Evolutionary conservation across 2,113 vertebrate species (phyloP), one percentile per base, ranked within the genome.

Genomic region (Sinocyclocheilus maitianheensis): DNA sequence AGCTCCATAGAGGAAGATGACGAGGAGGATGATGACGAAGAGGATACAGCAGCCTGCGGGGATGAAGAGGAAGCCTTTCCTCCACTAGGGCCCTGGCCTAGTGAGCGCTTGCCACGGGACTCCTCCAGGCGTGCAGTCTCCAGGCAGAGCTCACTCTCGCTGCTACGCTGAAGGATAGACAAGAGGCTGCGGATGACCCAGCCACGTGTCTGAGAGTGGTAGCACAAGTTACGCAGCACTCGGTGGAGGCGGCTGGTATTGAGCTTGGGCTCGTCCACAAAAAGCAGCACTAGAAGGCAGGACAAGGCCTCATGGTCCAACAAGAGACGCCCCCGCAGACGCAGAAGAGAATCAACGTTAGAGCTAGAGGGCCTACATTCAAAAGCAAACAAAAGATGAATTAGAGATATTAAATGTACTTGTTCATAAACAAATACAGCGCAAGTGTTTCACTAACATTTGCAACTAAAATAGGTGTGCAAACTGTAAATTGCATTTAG

Each of bases 131-230:
- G 96, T 0, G 97, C 92, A 3, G 95, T 96, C 89, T 98, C 97
- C 37, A 98, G 92, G 79, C 97, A 98, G 2, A 98, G 96, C 89
- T 98, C 97, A 81, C 97, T 98, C 92, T 98, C 97, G 0, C 97
- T 98, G 94, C 97, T 98, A 88, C 97, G 96, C 51, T 98, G 97
- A 88, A 98, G 94, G 89, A 98, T 98, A 82, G 97, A 97, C 40
- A 97, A 91, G 26, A 98, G 95, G 91, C 97, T 98, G 62, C 97
- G 96, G 60, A 98, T 97, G 60, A 98, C 97, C 97, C 97, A 98
- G 83, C 96, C 95, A 0, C 97, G 96, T 0, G 97, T 98, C 90
- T 97, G 97, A 0, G 95, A 95, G 86, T 97, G 96, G 91, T 97
- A 97, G 90, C 96, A 97, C 77, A 97, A 94, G 91, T 97, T 97